These are phyloP conservation scores for Conus canariensis DNA, from an alignment of 2,888 invertebrate species.

Conservation along the genomic window DNA sequence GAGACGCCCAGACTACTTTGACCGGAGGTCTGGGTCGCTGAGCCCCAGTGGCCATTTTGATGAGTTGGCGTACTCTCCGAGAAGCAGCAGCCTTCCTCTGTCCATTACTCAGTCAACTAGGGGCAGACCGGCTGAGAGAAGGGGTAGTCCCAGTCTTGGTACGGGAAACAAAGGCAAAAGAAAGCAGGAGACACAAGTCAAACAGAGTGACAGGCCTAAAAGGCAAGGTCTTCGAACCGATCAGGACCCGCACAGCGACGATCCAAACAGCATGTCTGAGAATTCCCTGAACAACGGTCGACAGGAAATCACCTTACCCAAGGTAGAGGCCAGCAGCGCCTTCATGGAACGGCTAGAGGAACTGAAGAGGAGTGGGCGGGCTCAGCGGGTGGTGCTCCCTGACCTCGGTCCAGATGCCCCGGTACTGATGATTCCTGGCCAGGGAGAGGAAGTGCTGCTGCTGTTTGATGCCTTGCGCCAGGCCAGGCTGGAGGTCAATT, in stretches of 20 bases:
- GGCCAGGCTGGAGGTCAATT: constrained; percentile 62
- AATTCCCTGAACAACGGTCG: neutral
- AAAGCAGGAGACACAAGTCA: neutral
- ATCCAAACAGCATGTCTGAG: neutral
- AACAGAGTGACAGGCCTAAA: neutral
- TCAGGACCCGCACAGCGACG: neutral
- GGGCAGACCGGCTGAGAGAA: neutral
- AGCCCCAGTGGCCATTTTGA: neutral
- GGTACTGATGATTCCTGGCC: constrained; percentile 62
- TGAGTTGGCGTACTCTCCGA: neutral
- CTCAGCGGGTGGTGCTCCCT: constrained; percentile 28
- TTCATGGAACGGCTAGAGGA: constrained; percentile 38
- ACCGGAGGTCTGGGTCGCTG: neutral
- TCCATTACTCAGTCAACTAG: neutral
- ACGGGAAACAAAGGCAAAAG: neutral
- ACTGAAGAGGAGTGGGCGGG: constrained; percentile 29
- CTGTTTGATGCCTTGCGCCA: constrained; percentile 63
- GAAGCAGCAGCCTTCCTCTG: constrained; percentile 7
- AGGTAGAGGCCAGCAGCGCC: constrained; percentile 6
- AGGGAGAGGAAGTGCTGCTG: constrained; percentile 60
- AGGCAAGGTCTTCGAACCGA: neutral
- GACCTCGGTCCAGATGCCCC: constrained; percentile 33
- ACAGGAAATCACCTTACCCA: neutral
- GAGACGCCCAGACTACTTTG: neutral
- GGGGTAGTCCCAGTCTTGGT: neutral